Base-by-base conservation (phyloP, 92 coral and sea anemone genomes). In the Desmophyllum pertusum region DNA sequence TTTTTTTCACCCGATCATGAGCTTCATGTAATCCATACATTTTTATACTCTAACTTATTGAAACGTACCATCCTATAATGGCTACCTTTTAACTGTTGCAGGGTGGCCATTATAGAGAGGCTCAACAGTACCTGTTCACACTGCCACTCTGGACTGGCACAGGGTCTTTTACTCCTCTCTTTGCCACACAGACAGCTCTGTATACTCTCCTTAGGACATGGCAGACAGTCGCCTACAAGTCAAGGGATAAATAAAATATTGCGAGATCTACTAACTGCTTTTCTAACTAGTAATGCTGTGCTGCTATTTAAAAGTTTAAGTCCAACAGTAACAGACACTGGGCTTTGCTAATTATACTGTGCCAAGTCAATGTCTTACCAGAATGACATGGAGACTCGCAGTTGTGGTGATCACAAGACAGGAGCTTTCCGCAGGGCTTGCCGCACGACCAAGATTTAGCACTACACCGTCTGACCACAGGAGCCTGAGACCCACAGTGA, bases 371-470 rank as follows among this genome's bases (percentile, higher is more conserved):
- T 18, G 39, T 27, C 72, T 57, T 87, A 96, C 99, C 98, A 14
- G 93, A 76, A 81, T 96, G 99, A 36, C 98, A 96, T 23, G 96
- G 84, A 36, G 73, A 50, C 45, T 89, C 93, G 59, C 99, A 96
- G 86, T 80, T 79, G 85, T 96, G 99, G 52, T 96, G 99, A 70
- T 88, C 97, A 87, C 99, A 96, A 0, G 91, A 76, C 62, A 96
- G 86, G 46, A 43, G 53, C 70, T 88, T 94, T 38, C 95, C 91
- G 73, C 99, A 96, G 29, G 98, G 93, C 71, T 92, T 94, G 46
- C 99, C 97, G 79, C 99, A 96, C n/a, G 98, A 96, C 99, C 99
- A 96, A 36, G 88, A 93, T 77, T 89, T 94, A 5, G 96, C 92
- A 74, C 99, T 90, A 79, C 99, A 96, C 29, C 99, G 81, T 82